Base-by-base conservation (phyloP, 2,797 vertebrate species). In the Selene dorsalis region DNA sequence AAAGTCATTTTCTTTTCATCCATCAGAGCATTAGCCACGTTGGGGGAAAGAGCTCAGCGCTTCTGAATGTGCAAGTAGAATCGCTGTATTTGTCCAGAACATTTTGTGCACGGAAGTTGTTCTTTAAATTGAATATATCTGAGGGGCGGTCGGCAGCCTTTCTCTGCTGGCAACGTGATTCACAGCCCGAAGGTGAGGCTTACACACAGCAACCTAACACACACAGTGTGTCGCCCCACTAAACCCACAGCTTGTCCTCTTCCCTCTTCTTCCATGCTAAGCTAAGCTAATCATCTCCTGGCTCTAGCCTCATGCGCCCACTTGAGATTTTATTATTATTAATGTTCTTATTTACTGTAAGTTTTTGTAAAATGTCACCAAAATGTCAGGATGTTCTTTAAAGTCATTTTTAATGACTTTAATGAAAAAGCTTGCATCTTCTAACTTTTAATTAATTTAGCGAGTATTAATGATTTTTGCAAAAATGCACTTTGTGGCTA, bases 1-100 rank as follows among this genome's bases (percentile, higher is more conserved):
- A 12, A 39, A 77, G 47, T 48, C 2, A 65, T 60, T 60, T 66
- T 60, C 50, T 41, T 24, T 50, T 75, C 53, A 60, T 47, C 53
- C 38, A 53, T 76, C 48, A 57, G 28, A 24, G 43, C 38, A 20
- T 45, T 45, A 28, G 47, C 14, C 6, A 50, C 32, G 61, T 22
- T 24, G n/a, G 16, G 12, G 39, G 47, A 41, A 63, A 30, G 45
- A 56, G 39, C 10, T 11, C 9, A 30, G 38, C 47, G 17, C 30
- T 12, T 60, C 39, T 72, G 32, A 62, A 48, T 69, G 20, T 32
- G 35, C 7, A 41, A 50, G 66, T 7, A 26, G 59, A 30, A 52
- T 35, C 14, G 9, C n/a, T 50, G 13, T 38, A 30, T 74, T 61
- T 30, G 17, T 57, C 22, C 7, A 13, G 30, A 59, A 52, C 66